A percentile compares a stretch with the other conserved stretches of the same genome.
Conservation (phyloP, 2,113 vertebrate species). For the Lonchura striata region DNA sequence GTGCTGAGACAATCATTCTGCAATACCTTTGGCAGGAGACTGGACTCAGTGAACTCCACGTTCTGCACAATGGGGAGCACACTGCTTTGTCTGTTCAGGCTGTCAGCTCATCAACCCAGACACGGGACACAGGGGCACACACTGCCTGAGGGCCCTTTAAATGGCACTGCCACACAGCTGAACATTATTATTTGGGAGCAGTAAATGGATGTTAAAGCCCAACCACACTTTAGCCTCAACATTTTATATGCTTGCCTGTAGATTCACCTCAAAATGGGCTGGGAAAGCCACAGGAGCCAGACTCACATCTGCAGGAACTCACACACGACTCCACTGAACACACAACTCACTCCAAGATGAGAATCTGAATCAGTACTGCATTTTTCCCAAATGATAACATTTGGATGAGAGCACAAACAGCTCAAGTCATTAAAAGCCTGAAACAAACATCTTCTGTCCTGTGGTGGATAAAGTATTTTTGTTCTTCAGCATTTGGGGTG, state of each 20-base stretch:
- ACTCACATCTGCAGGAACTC: not conserved
- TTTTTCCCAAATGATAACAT: not conserved
- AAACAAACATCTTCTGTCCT: not conserved
- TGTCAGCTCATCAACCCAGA: not conserved
- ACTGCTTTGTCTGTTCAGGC: not conserved
- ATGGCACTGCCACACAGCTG: not conserved
- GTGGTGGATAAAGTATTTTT: not conserved
- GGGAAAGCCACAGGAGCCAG: not conserved
- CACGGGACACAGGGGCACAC: not conserved
- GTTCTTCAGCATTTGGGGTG: not conserved
- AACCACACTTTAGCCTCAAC: not conserved
- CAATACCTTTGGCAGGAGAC: not conserved
- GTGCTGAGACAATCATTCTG: not conserved
- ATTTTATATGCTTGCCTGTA: not conserved
- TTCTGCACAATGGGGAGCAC: not conserved
- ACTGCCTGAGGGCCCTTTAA: not conserved
- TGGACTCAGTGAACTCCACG: not conserved
- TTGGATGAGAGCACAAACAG: not conserved
- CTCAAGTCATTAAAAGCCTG: not conserved
- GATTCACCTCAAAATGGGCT: not conserved
- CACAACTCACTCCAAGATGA: not conserved
- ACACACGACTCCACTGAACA: fast-evolving
- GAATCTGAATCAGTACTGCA: not conserved
- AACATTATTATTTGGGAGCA: not conserved
- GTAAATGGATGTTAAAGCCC: not conserved